phyloP scores from a whole-genome alignment of 2,888 invertebrate species.

The Nysson spinosus region DNA sequence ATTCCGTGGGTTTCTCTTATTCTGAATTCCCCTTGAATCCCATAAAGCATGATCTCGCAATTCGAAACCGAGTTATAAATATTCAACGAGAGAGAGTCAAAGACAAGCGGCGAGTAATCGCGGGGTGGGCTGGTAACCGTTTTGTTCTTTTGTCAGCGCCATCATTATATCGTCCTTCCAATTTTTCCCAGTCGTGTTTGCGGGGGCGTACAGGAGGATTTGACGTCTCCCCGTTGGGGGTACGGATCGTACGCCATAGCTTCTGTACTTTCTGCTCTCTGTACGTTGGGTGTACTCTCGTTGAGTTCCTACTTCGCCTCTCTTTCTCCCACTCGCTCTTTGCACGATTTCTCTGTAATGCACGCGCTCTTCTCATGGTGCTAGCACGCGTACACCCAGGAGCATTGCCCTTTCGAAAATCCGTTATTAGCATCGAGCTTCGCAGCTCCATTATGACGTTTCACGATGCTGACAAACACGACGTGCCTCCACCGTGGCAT shows the following conservation, averaged over 20 bases:
- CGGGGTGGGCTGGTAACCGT: constrained; percentile 17
- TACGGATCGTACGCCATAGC: background rate
- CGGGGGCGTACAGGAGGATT: constrained; percentile 30
- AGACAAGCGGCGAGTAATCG: constrained; percentile 3
- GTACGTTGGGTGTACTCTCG: too few species aligned
- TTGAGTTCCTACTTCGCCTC: background rate
- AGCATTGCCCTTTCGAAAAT: constrained; percentile 60
- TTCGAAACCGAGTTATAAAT: constrained; percentile 56
- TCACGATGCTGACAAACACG: constrained; percentile 68
- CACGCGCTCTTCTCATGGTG: constrained; percentile 33
- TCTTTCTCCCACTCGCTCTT: background rate
- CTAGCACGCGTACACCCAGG: constrained; percentile 49
- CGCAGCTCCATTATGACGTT: constrained; percentile 58
- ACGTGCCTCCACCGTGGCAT: constrained; percentile 25
- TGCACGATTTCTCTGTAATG: constrained; percentile 17
- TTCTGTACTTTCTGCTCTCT: too few species aligned
- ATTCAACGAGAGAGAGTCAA: constrained; percentile 45
- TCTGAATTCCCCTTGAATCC: constrained; percentile 33
- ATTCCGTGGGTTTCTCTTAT: constrained; percentile 14
- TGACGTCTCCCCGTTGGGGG: constrained; percentile 16
- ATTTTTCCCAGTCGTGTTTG: constrained; percentile 40
- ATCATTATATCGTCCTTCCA: constrained; percentile 46
- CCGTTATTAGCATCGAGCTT: constrained; percentile 67
- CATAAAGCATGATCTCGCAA: constrained; percentile 48
- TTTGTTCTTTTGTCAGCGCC: constrained; percentile 61